Conservation (phyloP, 2,797 vertebrate genomes). For the Cottoperca gobio region DNA sequence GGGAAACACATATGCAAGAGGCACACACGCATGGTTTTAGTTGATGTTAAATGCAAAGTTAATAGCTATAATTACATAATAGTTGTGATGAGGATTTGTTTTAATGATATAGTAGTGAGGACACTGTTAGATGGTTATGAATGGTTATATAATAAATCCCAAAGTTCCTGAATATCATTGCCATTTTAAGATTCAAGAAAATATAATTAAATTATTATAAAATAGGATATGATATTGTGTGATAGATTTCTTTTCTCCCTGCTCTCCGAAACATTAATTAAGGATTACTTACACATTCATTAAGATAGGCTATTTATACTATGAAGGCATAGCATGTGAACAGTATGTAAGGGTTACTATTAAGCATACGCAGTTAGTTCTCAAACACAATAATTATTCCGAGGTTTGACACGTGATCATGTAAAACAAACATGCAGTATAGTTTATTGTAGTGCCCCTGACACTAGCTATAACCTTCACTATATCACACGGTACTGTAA, state of each 20-base stretch:
- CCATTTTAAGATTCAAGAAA: neutral
- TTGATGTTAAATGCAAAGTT: neutral
- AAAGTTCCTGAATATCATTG: neutral
- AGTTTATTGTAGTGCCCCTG: slow-evolving; percentile 8
- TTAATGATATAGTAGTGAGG: neutral
- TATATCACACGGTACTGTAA: neutral
- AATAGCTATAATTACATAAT: neutral
- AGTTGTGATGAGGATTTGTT: neutral
- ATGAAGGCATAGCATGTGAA: neutral
- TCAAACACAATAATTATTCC: slow-evolving; percentile 19
- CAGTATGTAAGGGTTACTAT: neutral
- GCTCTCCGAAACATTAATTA: neutral
- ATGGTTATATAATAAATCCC: neutral
- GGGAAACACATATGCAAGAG: too few species aligned
- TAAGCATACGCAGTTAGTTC: slow-evolving; percentile 10
- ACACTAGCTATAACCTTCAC: slow-evolving; percentile 9
- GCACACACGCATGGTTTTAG: too few species aligned
- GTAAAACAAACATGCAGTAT: slow-evolving; percentile 26
- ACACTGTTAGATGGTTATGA: neutral
- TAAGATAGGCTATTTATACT: neutral
- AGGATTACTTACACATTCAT: neutral
- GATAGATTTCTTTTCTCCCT: neutral
- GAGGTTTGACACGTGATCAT: slow-evolving; percentile 18
- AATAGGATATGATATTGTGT: neutral
- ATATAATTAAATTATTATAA: neutral